Base-by-base conservation (phyloP, 2,888 invertebrate genomes). In the Scotopteryx bipunctaria region DNA sequence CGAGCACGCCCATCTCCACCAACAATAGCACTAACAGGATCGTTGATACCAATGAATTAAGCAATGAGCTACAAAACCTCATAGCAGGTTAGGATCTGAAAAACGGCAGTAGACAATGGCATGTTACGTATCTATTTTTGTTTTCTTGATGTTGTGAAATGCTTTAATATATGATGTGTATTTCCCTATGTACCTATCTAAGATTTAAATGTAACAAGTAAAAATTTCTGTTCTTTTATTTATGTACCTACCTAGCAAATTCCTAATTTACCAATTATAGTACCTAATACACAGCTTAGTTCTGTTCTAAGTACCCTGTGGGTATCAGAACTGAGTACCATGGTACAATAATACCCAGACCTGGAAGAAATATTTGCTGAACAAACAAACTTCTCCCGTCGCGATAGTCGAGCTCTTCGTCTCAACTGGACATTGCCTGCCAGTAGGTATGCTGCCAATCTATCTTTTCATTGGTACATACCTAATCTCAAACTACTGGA, bases 1-100 rank as follows among this genome's bases (percentile, higher is more conserved):
- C 87, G 0, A 91, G 91, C 53, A 79, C 78, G 2, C 85, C 86
- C 0, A 59, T 73, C 2, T 29, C 63, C 31, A 55, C 54, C 2
- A 61, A n/a, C n/a, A n/a, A 81, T 8, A 63, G 61, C 8, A 76
- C 73, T 50, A 57, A 75, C 31, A 82, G 80, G 68, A 62, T 69
- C 42, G 77, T 92, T 59, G 91, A 92, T 63, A 66, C 90, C 0
- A 76, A 83, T 17, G 91, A 91, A 68, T 73, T 92, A 43, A 90
- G 89, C 65, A 75, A 89, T 25, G 87, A 91, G 64, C 81, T 92
- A 29, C 88, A 91, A 75, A 91, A 91, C 67, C 76, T 92, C 6
- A 81, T 90, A 48, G 78, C 86, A 23, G 85, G 86, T 63, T 89
- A 85, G 61, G 17, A 67, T 48, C 23, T 33, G 31, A 44, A 40